A percentile compares a stretch with the other conserved stretches of the same genome.
Conservation (phyloP, 2,113 vertebrate species). For the Larimichthys crocea region DNA sequence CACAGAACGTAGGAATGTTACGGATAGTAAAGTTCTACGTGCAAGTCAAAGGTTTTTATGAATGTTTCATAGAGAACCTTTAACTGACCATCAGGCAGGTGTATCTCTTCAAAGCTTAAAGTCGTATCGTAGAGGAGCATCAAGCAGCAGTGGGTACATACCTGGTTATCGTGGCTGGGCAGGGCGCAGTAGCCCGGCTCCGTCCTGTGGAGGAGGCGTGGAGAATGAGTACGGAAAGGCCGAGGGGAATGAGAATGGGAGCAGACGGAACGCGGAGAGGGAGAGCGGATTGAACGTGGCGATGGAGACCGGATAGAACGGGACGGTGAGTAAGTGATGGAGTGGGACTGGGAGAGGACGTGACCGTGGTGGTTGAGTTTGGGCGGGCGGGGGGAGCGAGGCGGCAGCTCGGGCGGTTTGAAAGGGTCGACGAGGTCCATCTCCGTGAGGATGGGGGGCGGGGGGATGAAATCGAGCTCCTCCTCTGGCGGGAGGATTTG, state of each 20-base stretch:
- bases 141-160: slow-evolving; percentile 5
- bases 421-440: slow-evolving; percentile 78
- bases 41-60: too few species aligned
- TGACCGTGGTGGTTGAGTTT: slow-evolving; percentile 80
- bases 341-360: slow-evolving; percentile 68
- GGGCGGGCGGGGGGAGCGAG: slow-evolving; percentile 80
- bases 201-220: slow-evolving; percentile 73
- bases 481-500: slow-evolving; percentile 60
- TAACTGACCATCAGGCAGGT: background rate
- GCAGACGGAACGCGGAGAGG: slow-evolving; percentile 80
- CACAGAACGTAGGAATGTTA: too few species aligned
- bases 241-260: slow-evolving; percentile 83
- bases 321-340: slow-evolving; percentile 72
- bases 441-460: slow-evolving; percentile 76
- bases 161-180: slow-evolving; percentile 84
- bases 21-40: too few species aligned
- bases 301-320: slow-evolving; percentile 80
- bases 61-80: too few species aligned
- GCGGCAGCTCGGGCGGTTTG: slow-evolving; percentile 81
- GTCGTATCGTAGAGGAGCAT: background rate
- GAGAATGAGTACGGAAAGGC: slow-evolving; percentile 80
- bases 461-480: slow-evolving; percentile 79
- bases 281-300: slow-evolving; percentile 78
- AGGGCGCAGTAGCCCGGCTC: slow-evolving; percentile 82
- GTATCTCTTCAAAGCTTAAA: background rate